Conservation (phyloP, 2,888 invertebrate genomes). For the Thereva nobilitata region DNA sequence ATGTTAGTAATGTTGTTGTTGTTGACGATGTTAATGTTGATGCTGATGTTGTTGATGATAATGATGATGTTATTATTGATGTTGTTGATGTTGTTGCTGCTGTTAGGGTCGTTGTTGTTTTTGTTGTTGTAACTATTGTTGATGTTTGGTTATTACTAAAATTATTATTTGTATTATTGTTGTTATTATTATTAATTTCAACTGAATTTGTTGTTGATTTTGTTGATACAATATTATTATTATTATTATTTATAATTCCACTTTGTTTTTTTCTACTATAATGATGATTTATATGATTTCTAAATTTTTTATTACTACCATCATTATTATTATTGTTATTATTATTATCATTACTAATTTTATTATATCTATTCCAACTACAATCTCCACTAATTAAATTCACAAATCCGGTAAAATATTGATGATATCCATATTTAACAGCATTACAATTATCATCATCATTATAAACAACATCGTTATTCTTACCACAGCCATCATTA, state of each 20-base stretch:
- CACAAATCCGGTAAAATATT: no score
- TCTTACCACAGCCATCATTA: background rate
- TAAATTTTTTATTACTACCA: background rate
- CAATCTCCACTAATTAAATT: no score
- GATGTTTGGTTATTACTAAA: slow-evolving; percentile 2
- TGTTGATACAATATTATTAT: background rate
- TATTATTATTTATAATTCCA: slow-evolving; percentile 3
- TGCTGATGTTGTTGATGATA: slow-evolving; percentile 3
- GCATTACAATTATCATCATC: background rate
- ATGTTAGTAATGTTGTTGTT: background rate
- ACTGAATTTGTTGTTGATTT: background rate
- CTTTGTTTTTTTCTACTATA: background rate
- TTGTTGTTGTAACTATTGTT: slow-evolving; percentile 31
- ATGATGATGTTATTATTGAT: slow-evolving; percentile 13
- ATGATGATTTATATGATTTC: background rate
- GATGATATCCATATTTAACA: background rate
- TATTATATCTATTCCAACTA: background rate
- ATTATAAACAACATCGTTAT: background rate
- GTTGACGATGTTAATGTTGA: slow-evolving; percentile 2
- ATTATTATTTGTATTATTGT: slow-evolving; percentile 1
- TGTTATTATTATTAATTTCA: background rate
- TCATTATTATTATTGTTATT: background rate
- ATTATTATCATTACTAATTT: background rate
- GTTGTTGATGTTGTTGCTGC: slow-evolving; percentile 16
- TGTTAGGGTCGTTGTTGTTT: slow-evolving; percentile 32